Percentiles rank a stretch among this genome's conserved stretches.
phyloP scores from a whole-genome alignment of 64 coral and sea anemone genomes.

The Pocillopora damicornis region DNA sequence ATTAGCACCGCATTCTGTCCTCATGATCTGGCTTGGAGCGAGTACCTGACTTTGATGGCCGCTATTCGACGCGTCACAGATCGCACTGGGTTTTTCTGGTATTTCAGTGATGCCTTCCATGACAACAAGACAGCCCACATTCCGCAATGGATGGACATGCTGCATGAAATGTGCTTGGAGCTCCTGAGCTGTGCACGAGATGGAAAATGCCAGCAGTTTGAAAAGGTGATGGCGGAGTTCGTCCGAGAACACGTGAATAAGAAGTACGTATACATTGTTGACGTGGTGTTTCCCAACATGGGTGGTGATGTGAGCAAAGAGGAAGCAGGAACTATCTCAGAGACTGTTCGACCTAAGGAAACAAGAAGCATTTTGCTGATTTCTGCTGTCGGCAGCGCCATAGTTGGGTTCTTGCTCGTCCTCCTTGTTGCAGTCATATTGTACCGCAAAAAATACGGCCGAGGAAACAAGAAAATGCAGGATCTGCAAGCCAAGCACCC shows the following conservation, averaged over 20 bases:
- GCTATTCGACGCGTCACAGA: conserved; percentile 10
- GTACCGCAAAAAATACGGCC: neutral
- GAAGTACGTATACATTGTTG: conserved; percentile 15
- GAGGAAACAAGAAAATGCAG: neutral
- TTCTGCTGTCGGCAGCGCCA: neutral
- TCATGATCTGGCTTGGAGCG: conserved; percentile 29
- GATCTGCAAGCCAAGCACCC: neutral
- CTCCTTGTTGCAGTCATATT: neutral
- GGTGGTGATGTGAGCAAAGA: conserved; percentile 21
- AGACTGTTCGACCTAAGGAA: neutral
- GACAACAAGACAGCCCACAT: conserved; percentile 19
- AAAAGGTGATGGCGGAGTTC: neutral
- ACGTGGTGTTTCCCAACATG: conserved; percentile 27
- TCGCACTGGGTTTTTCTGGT: conserved; percentile 42
- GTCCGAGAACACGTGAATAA: conserved; percentile 30
- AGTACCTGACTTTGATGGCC: conserved; percentile 23
- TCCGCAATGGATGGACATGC: conserved; percentile 20
- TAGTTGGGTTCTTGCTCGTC: neutral
- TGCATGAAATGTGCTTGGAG: conserved; percentile 10
- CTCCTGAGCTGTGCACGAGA: conserved; percentile 13
- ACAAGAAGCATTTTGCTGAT: neutral
- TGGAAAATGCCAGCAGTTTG: conserved; percentile 28
- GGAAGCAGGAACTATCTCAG: neutral
- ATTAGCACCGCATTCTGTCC: conserved; percentile 50
- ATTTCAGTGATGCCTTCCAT: neutral